Evolutionary conservation across 2,797 vertebrate genomes (phyloP).

Genomic region (Anabas testudineus): DNA sequence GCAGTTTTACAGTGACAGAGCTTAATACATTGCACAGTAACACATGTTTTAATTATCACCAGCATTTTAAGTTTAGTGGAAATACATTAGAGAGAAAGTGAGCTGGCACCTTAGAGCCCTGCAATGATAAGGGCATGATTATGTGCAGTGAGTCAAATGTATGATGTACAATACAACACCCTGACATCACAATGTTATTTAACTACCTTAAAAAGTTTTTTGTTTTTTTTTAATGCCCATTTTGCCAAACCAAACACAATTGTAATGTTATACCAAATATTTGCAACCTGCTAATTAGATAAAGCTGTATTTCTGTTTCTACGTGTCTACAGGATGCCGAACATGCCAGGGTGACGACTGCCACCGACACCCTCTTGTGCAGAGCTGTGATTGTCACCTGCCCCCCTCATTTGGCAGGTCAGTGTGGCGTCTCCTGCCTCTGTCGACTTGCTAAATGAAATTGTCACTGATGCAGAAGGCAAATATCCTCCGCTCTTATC

Average conservation of each 20-base stretch:
- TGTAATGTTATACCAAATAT: background rate
- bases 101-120: conserved; percentile 7
- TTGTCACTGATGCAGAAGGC: conserved; percentile 67
- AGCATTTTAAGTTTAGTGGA: conserved; percentile 33
- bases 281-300: conserved; percentile 17
- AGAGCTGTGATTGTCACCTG: conserved; percentile 82
- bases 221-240: conserved; percentile 1
- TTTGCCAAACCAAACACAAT: background rate
- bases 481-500: conserved; percentile 47
- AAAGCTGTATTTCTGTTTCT: conserved; percentile 46
- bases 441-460: conserved; percentile 58
- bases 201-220: background rate
- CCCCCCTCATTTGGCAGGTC: conserved; percentile 86
- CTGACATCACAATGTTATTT: background rate
- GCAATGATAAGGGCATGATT: background rate
- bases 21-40: conserved; percentile 20
- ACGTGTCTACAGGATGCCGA: conserved; percentile 73
- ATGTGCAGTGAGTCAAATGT: background rate
- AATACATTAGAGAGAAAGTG: conserved; percentile 27
- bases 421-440: conserved; percentile 69
- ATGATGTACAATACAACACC: background rate
- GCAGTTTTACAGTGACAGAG: too few relatives aligned
- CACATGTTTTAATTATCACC: conserved; percentile 43
- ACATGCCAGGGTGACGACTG: conserved; percentile 74
- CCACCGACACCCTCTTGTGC: conserved; percentile 69